Conservation (phyloP, 2,888 invertebrate species). For the Polydrusus tereticollis region DNA sequence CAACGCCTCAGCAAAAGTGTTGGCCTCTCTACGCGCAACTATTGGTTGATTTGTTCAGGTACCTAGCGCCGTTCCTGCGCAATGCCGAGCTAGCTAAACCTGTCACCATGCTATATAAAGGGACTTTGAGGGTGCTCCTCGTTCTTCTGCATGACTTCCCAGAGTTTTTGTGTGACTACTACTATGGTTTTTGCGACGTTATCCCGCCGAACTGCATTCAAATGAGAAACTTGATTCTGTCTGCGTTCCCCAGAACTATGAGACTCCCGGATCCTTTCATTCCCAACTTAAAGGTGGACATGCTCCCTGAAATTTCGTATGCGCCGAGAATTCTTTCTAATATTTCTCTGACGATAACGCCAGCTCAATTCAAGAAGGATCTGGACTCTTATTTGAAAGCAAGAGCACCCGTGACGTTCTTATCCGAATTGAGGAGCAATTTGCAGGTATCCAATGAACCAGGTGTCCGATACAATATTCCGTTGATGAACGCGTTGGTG, state of each 20-base stretch:
- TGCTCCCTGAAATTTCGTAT: constrained; percentile 88
- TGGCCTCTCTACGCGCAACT: constrained; percentile 99
- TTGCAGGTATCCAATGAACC: constrained; percentile 91
- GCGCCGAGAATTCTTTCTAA: constrained; percentile 93
- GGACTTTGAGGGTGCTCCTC: constrained; percentile 88
- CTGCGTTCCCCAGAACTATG: constrained; percentile 99
- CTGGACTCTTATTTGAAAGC: constrained; percentile 96
- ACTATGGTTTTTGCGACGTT: constrained; percentile 98
- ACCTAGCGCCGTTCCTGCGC: constrained; percentile 92
- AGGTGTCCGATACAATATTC: constrained; percentile 92
- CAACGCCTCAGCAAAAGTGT: constrained; percentile 93
- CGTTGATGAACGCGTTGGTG: constrained; percentile 96
- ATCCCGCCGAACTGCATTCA: constrained; percentile 99
- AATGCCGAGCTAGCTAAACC: constrained; percentile 97
- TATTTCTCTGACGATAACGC: constrained; percentile 88
- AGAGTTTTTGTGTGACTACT: constrained; percentile 98
- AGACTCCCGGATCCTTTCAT: constrained; percentile 98
- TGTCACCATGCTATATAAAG: constrained; percentile 94
- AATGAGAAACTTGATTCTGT: constrained; percentile 97
- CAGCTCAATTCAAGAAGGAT: constrained; percentile 92
- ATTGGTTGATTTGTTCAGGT: constrained; percentile 93
- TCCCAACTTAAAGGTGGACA: constrained; percentile 94
- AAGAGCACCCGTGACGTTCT: constrained; percentile 93
- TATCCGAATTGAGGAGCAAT: constrained; percentile 91
- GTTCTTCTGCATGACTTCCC: constrained; percentile 99